phyloP scores from a whole-genome alignment of 2,888 invertebrate species.

The Drosophila eohydei region DNA sequence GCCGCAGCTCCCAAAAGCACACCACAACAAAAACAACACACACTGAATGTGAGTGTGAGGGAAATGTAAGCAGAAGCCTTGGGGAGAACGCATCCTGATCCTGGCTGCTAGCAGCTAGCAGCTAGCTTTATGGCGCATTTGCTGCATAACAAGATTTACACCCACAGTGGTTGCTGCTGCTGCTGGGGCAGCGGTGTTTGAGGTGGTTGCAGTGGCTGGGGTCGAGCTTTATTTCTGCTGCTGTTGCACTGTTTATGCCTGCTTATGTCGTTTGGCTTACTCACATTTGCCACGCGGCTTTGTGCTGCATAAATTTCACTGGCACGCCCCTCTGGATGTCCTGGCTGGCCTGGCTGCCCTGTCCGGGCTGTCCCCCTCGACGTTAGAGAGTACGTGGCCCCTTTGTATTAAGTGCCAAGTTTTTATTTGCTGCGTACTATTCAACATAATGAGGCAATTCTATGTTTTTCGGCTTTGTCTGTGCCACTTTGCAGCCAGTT shows the following conservation, averaged over 20 bases:
- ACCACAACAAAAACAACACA: slow-evolving; percentile 32
- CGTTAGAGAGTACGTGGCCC: slow-evolving; percentile 48
- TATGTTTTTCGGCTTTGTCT: slow-evolving; percentile 36
- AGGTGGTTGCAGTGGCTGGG: slow-evolving; percentile 11
- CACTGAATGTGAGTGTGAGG: not conserved
- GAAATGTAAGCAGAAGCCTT: slow-evolving; percentile 39
- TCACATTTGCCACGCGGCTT: slow-evolving; percentile 77
- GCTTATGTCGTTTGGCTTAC: slow-evolving; percentile 79
- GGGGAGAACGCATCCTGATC: slow-evolving; percentile 50
- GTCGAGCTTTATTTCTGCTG: slow-evolving; percentile 8
- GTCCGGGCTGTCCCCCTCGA: not conserved
- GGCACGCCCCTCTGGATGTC: slow-evolving; percentile 40
- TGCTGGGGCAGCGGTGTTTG: not conserved
- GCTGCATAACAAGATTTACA: slow-evolving; percentile 77
- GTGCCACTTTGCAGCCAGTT: slow-evolving; percentile 22
- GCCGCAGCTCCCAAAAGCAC: slow-evolving; percentile 44
- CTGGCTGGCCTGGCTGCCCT: not conserved
- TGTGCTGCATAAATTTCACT: slow-evolving; percentile 73
- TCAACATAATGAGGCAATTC: slow-evolving; percentile 75
- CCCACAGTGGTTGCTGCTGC: slow-evolving; percentile 45
- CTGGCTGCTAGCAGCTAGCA: slow-evolving; percentile 47
- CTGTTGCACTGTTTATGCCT: slow-evolving; percentile 68
- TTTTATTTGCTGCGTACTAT: slow-evolving; percentile 62
- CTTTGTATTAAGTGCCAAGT: slow-evolving; percentile 75
- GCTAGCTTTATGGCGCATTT: slow-evolving; percentile 76